phyloP scores from a whole-genome alignment of 1,140 invertebrate species.

The Yoshiicerus persimilis region DNA sequence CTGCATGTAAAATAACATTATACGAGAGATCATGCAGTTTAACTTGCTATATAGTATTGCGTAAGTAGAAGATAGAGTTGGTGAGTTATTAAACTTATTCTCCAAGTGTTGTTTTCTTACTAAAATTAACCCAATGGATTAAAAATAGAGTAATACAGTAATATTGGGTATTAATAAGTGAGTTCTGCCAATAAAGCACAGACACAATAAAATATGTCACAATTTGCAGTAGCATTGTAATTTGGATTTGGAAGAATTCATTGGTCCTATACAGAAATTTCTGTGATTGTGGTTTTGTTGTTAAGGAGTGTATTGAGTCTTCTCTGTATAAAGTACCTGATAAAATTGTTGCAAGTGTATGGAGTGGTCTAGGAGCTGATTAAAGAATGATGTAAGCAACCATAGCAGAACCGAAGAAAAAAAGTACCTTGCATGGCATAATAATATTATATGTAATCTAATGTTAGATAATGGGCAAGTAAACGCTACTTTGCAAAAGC shows the following conservation, averaged over 20 bases:
- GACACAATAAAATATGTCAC: no score
- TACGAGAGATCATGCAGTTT: background rate
- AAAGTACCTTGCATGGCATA: background rate
- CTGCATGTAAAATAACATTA: background rate
- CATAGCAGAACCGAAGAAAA: background rate
- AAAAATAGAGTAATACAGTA: background rate
- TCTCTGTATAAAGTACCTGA: no score
- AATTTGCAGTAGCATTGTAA: no score
- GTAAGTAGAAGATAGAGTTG: no score
- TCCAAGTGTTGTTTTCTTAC: background rate
- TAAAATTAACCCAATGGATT: background rate
- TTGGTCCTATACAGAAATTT: no score
- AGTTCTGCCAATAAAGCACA: no score
- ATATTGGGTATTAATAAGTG: no score
- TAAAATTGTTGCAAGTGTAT: background rate
- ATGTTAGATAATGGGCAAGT: background rate
- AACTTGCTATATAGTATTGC: background rate
- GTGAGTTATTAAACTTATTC: background rate
- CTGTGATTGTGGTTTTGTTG: background rate
- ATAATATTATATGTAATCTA: background rate
- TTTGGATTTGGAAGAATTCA: no score
- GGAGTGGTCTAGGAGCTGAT: background rate
- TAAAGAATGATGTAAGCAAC: background rate
- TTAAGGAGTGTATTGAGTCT: background rate
- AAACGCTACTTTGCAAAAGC: background rate